Evolutionary conservation across 2,888 invertebrate genomes (phyloP).

Genomic region (Allolobophora icterica): DNA sequence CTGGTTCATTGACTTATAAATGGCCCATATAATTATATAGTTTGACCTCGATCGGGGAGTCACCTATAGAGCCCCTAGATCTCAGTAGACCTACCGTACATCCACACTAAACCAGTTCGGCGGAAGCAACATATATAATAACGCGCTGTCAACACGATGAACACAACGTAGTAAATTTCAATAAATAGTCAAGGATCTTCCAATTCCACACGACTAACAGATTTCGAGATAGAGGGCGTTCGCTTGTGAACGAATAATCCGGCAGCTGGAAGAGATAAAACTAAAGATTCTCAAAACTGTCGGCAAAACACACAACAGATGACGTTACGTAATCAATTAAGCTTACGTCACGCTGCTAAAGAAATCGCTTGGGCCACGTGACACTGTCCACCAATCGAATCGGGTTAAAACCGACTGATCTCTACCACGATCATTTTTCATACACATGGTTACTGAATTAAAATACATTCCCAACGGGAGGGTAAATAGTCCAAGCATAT

Average conservation of each 20-base stretch:
- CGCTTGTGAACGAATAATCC: background rate
- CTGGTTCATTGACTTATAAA: background rate
- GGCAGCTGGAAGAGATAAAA: background rate
- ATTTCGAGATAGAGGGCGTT: background rate
- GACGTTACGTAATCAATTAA: background rate
- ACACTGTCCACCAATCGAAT: slow-evolving; percentile 17
- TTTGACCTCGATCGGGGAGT: background rate
- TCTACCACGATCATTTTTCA: too few relatives aligned
- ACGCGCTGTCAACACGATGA: background rate
- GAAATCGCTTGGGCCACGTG: background rate
- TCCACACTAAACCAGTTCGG: background rate
- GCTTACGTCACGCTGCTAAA: background rate
- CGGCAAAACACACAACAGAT: background rate
- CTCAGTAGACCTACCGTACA: background rate
- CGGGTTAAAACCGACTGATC: background rate
- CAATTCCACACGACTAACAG: background rate
- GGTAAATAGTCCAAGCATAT: too few relatives aligned
- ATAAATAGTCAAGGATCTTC: too few relatives aligned
- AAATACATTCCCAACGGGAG: too few relatives aligned
- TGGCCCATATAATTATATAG: background rate
- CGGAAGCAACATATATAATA: background rate
- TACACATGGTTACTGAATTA: too few relatives aligned
- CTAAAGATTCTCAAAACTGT: background rate
- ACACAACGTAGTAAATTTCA: background rate
- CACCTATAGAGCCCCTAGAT: background rate